Conservation (phyloP, 2,113 vertebrate species). For the Xenopus borealis region DNA sequence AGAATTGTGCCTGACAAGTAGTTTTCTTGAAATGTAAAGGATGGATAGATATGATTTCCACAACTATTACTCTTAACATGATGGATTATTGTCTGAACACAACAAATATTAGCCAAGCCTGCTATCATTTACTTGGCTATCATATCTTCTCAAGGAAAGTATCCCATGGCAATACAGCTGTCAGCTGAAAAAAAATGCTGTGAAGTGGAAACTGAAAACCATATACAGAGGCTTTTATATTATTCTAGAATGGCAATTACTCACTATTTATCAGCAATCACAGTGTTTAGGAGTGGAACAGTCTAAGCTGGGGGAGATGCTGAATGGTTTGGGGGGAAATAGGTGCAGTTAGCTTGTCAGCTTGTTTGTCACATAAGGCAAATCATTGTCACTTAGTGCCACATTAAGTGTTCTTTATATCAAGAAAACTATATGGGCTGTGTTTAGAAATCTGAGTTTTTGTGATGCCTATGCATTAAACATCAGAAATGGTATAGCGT, state of each 20-base stretch:
- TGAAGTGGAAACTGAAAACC: not conserved
- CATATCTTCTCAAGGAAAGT: slow-evolving; percentile 12
- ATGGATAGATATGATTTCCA: slow-evolving; percentile 17
- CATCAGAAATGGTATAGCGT: too few species aligned
- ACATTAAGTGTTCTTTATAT: too few species aligned
- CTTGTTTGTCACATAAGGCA: too few species aligned
- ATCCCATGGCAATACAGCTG: slow-evolving; percentile 32
- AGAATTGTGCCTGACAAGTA: slow-evolving; percentile 14
- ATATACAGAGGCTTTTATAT: not conserved
- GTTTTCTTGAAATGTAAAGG: slow-evolving; percentile 2
- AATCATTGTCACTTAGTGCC: too few species aligned
- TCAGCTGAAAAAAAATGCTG: slow-evolving; percentile 8
- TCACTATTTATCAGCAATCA: not conserved
- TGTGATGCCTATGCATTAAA: too few species aligned
- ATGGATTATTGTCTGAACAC: slow-evolving; percentile 33
- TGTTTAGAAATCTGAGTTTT: too few species aligned
- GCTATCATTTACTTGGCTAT: slow-evolving; percentile 7
- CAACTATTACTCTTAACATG: slow-evolving; percentile 15
- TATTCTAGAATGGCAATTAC: not conserved
- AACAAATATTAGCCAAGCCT: slow-evolving; percentile 29
- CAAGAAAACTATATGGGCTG: too few species aligned
- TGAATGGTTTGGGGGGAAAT: too few species aligned
- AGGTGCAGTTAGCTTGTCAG: too few species aligned
- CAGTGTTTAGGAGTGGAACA: too few species aligned
- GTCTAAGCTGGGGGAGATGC: too few species aligned